Conservation (phyloP, 2,888 invertebrate species). For the Lamellibrachia columna region DNA sequence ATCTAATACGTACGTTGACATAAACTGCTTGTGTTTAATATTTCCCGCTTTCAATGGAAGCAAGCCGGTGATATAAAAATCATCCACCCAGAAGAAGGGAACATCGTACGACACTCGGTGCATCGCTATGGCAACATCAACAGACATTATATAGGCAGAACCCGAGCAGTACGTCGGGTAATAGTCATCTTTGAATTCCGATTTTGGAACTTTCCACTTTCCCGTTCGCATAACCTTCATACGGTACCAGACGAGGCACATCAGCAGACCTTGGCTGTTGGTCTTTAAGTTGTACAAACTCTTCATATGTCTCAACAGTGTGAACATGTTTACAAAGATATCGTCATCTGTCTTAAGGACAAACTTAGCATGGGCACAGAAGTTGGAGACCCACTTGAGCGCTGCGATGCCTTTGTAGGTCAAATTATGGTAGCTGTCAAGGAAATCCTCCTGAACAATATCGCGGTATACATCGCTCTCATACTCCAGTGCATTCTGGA, state of each 20-base stretch:
- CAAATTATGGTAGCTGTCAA: constrained; percentile 66
- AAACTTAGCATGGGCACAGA: constrained; percentile 60
- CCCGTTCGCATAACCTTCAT: constrained; percentile 66
- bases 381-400: constrained; percentile 64
- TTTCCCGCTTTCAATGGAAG: constrained; percentile 64
- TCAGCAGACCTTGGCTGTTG: constrained; percentile 42
- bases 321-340: constrained; percentile 68
- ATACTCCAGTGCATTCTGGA: constrained; percentile 51
- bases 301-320: constrained; percentile 46
- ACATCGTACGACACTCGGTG: constrained; percentile 72
- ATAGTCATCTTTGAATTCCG: constrained; percentile 62
- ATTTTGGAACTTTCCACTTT: constrained; percentile 66
- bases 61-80: constrained; percentile 85
- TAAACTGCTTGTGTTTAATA: constrained; percentile 55
- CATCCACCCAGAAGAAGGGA: constrained; percentile 83
- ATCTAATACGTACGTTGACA: constrained; percentile 59
- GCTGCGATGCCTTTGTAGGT: constrained; percentile 66
- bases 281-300: constrained; percentile 31
- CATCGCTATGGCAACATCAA: constrained; percentile 72
- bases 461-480: constrained; percentile 60
- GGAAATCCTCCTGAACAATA: constrained; percentile 63
- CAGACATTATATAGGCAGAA: constrained; percentile 71
- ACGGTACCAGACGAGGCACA: constrained; percentile 64
- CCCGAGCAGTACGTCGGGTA: constrained; percentile 68
- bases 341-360: constrained; percentile 68